phyloP scores from a whole-genome alignment of 2,797 vertebrate species.

The Acridotheres tristis region DNA sequence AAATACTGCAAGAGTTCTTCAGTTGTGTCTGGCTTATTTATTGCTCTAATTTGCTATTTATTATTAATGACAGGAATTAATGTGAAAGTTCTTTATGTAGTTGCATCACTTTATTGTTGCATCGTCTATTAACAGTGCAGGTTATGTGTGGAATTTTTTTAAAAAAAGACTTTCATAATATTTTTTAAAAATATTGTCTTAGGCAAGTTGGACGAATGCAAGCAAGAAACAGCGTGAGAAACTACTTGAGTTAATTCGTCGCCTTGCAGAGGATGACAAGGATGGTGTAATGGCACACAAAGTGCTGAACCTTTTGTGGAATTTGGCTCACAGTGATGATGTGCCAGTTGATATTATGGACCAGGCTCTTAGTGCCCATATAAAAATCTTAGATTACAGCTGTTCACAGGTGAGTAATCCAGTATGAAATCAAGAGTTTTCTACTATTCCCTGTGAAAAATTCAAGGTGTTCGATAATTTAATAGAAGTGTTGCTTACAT shows the following conservation, averaged over 20 bases:
- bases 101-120: neutral
- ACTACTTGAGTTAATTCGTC: slow-evolving; percentile 93
- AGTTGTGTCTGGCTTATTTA: neutral
- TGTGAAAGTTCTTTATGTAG: neutral
- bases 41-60: neutral
- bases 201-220: slow-evolving; percentile 99
- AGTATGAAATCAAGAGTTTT: neutral
- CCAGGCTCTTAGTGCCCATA: slow-evolving; percentile 98
- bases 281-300: slow-evolving; percentile 99
- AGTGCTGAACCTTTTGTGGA: slow-evolving; percentile 97
- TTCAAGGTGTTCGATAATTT: neutral
- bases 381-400: slow-evolving; percentile 99
- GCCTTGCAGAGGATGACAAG: slow-evolving; percentile 98
- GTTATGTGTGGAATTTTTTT: neutral
- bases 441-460: neutral
- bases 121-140: neutral
- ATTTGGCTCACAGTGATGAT: slow-evolving; percentile 98
- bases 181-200: neutral
- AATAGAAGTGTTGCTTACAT: neutral
- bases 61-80: neutral
- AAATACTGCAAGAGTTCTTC: neutral
- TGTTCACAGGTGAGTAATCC: slow-evolving; percentile 91
- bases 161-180: neutral
- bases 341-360: slow-evolving; percentile 99
- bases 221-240: slow-evolving; percentile 99